A percentile compares a stretch with the other conserved stretches of the same genome.
Conservation (phyloP, 1,140 invertebrate genomes). For the Chrysomallon squamiferum region DNA sequence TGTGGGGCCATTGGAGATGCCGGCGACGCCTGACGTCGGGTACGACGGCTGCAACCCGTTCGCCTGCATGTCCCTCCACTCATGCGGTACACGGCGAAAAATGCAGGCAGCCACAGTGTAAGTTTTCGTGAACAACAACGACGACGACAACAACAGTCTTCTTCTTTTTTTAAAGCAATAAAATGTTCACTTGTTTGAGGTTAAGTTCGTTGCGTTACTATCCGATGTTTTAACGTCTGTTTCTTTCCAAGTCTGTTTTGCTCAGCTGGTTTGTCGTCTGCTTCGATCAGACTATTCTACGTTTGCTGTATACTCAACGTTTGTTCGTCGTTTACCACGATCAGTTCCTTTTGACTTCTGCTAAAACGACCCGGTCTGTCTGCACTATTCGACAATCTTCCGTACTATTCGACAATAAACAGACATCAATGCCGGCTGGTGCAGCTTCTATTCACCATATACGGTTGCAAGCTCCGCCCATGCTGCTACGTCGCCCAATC, state of each 20-base stretch:
- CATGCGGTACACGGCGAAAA: background rate
- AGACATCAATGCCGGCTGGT: background rate
- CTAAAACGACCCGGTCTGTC: background rate
- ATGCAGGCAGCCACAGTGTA: slow-evolving; percentile 6
- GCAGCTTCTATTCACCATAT: slow-evolving; percentile 9
- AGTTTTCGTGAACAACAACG: background rate
- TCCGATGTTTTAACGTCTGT: too few species aligned
- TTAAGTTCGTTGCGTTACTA: background rate
- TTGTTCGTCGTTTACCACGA: background rate
- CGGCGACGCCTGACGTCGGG: slow-evolving; percentile 34
- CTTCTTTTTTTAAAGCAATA: too few species aligned
- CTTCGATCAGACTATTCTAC: background rate
- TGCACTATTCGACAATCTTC: slow-evolving; percentile 5
- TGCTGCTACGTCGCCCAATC: slow-evolving; percentile 2
- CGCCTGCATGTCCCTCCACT: slow-evolving; percentile 33
- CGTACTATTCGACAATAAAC: too few species aligned
- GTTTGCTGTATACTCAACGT: background rate
- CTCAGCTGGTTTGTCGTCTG: too few species aligned
- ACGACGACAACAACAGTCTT: background rate
- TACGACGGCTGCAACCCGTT: slow-evolving; percentile 41
- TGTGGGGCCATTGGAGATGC: slow-evolving; percentile 38
- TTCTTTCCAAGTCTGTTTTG: too few species aligned
- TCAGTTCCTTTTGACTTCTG: slow-evolving; percentile 1
- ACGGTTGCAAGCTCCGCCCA: slow-evolving; percentile 10
- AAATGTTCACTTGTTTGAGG: too few species aligned